Conservation (phyloP, 2,113 vertebrate species). For the Poeciliopsis turrubarensis region DNA sequence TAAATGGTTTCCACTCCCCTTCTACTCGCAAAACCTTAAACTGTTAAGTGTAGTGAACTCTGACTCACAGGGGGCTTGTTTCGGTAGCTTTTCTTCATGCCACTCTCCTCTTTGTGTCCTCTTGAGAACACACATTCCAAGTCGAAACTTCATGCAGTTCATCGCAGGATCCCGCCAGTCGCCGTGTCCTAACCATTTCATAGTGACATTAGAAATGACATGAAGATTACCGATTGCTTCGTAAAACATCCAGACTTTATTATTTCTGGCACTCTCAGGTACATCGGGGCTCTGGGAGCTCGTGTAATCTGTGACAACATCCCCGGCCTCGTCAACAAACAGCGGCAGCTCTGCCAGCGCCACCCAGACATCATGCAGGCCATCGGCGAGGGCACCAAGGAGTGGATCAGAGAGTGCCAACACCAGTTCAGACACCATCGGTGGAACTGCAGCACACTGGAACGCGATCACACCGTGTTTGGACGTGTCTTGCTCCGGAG, state of each 20-base stretch:
- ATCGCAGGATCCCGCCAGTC: not conserved
- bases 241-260: not conserved
- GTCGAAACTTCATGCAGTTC: not conserved
- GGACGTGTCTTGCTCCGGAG: slow-evolving; percentile 95
- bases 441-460: slow-evolving; percentile 98
- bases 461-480: slow-evolving; percentile 95
- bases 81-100: slow-evolving; percentile 43
- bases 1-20: slow-evolving; percentile 75
- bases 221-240: not conserved
- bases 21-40: slow-evolving; percentile 69
- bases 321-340: slow-evolving; percentile 95
- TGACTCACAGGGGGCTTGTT: slow-evolving; percentile 64
- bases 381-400: slow-evolving; percentile 93
- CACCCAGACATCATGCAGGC: slow-evolving; percentile 98
- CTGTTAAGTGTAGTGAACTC: slow-evolving; percentile 76
- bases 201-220: not conserved
- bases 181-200: not conserved
- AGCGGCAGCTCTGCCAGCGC: slow-evolving; percentile 94
- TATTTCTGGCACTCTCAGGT: slow-evolving; percentile 78
- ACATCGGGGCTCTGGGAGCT: slow-evolving; percentile 92
- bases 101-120: slow-evolving; percentile 25
- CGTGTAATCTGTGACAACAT: slow-evolving; percentile 98
- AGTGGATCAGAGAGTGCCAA: slow-evolving; percentile 98
- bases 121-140: slow-evolving; percentile 3
- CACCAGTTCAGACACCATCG: slow-evolving; percentile 98